A percentile compares a stretch with the other conserved stretches of the same genome.
These are phyloP conservation scores for Cnemophilus loriae DNA, from an alignment of 2,113 vertebrate genomes.

Conservation along the genomic window DNA sequence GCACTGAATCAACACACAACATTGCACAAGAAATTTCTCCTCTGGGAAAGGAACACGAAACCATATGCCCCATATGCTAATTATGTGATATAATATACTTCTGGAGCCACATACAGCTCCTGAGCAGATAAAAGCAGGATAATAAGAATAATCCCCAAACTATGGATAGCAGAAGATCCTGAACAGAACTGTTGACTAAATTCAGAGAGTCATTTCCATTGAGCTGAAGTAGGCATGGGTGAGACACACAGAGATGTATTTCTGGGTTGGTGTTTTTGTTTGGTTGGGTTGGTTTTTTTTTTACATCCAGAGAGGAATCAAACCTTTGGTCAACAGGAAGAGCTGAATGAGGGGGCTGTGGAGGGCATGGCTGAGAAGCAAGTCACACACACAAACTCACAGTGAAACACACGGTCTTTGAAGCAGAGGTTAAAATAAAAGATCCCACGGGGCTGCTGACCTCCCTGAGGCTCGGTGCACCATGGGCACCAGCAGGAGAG, in stretches of 20 bases:
- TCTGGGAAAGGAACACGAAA: not conserved
- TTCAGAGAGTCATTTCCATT: not conserved
- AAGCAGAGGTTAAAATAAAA: conserved; percentile 3
- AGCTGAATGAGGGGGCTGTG: not conserved
- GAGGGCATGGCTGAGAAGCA: not conserved
- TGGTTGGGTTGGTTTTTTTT: not conserved
- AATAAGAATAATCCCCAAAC: not conserved
- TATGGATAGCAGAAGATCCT: not conserved
- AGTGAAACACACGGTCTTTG: not conserved
- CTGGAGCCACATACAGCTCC: not conserved
- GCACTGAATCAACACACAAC: not conserved
- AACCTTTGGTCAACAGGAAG: not conserved
- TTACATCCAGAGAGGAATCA: not conserved
- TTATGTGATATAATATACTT: not conserved
- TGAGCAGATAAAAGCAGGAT: not conserved
- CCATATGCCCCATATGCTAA: not conserved
- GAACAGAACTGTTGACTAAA: not conserved
- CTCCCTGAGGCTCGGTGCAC: not conserved
- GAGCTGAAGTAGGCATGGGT: not conserved
- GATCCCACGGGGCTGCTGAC: not conserved
- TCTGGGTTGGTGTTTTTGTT: not conserved
- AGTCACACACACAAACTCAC: not conserved
- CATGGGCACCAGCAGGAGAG: not conserved
- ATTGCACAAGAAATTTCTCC: not conserved
- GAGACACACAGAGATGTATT: not conserved